Conservation (phyloP, 1,140 invertebrate species). For the Zophobas morio region DNA sequence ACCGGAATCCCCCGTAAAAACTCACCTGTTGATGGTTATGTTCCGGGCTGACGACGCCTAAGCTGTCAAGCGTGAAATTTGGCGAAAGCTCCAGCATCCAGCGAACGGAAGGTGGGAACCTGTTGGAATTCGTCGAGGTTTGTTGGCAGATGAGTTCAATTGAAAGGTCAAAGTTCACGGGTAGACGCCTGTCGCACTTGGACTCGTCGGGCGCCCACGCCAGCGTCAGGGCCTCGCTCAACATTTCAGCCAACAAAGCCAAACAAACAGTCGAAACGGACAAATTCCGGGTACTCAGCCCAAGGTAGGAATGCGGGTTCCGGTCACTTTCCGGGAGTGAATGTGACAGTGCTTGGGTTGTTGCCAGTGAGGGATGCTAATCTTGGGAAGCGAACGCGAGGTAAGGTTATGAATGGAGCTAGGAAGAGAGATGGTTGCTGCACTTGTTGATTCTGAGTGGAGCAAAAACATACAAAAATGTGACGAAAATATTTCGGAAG, state of each 20-base stretch:
- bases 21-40: constrained; percentile 23
- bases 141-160: constrained; percentile 55
- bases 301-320: not conserved
- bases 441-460: constrained; percentile 1
- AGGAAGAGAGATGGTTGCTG: not conserved
- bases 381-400: not conserved
- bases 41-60: not conserved
- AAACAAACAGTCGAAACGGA: constrained; percentile 33
- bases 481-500: not conserved
- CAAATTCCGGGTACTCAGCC: constrained; percentile 15
- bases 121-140: constrained; percentile 49
- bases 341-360: not conserved
- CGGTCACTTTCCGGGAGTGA: constrained; percentile 33
- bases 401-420: constrained; percentile 24
- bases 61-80: not conserved
- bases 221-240: constrained; percentile 32
- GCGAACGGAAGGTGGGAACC: constrained; percentile 45
- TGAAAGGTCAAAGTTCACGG: constrained; percentile 56
- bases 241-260: constrained; percentile 31
- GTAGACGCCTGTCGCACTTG: constrained; percentile 55
- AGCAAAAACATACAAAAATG: not conserved
- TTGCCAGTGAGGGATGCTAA: not conserved
- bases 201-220: constrained; percentile 57
- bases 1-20: not conserved
- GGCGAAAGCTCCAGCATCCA: constrained; percentile 19